A percentile compares a stretch with the other conserved stretches of the same genome.
These are phyloP conservation scores for Nettapus auritus DNA, from an alignment of 2,113 vertebrate species.

Conservation along the genomic window DNA sequence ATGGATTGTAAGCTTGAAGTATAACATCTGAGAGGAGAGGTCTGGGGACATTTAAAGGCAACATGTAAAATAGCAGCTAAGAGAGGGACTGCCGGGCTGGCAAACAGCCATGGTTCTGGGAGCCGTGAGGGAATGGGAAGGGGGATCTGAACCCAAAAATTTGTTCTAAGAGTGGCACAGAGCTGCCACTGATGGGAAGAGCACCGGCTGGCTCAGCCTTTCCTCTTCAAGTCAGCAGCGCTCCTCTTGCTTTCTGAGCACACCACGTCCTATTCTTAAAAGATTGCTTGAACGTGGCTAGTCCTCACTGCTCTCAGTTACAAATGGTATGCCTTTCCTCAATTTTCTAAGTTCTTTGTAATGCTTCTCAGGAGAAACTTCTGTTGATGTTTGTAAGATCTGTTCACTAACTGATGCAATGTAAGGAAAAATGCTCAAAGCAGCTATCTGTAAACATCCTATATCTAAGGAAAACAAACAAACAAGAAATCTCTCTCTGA, in stretches of 20 bases:
- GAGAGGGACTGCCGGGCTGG: neutral
- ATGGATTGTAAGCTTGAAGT: rapidly evolving
- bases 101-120: neutral
- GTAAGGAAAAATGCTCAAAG: neutral
- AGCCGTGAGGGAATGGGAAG: neutral
- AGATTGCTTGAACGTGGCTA: neutral
- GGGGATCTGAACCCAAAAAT: neutral
- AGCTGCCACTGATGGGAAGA: neutral
- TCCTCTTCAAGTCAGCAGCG: neutral
- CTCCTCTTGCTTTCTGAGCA: neutral
- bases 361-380: neutral
- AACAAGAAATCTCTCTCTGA: neutral
- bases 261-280: rapidly evolving
- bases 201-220: neutral
- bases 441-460: neutral
- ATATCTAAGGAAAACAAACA: neutral
- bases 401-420: neutral
- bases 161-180: neutral
- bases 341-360: neutral
- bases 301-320: neutral
- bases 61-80: too few species aligned
- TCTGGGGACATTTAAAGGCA: neutral
- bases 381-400: neutral
- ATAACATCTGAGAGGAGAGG: rapidly evolving
- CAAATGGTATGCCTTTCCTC: rapidly evolving